Conservation (phyloP, 2,888 invertebrate genomes). For the Drosophila gaucha region DNA sequence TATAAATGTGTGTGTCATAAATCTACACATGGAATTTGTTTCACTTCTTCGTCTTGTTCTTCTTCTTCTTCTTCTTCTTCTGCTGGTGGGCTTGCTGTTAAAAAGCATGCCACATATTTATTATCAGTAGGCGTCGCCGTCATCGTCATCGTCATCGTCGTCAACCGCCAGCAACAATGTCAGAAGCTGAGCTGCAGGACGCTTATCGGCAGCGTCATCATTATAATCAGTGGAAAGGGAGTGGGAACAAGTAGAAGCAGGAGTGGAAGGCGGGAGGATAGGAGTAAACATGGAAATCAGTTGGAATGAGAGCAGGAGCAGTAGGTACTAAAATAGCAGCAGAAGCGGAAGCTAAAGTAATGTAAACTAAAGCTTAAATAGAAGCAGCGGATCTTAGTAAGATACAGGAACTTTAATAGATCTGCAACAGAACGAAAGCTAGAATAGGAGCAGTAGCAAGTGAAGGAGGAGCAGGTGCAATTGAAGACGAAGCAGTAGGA, state of each 20-base stretch:
- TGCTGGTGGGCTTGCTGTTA: constrained; percentile 31
- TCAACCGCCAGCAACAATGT: constrained; percentile 29
- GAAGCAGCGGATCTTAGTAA: not conserved
- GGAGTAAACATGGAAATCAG: not conserved
- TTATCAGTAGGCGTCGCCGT: constrained; percentile 35
- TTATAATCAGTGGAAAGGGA: constrained; percentile 1
- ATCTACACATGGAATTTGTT: constrained; percentile 69
- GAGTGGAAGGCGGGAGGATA: no score
- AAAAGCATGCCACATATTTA: constrained; percentile 71
- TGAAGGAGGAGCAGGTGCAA: no score
- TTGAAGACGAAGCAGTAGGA: no score
- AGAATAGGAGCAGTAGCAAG: no score
- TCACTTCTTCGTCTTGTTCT: constrained; percentile 22
- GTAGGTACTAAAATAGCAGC: not conserved
- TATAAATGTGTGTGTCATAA: constrained; percentile 73
- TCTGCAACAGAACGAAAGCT: no score
- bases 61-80: not conserved
- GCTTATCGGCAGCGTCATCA: constrained; percentile 53
- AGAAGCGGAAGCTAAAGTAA: not conserved
- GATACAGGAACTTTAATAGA: no score
- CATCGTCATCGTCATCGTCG: not conserved
- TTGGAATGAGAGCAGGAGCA: no score
- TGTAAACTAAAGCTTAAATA: not conserved
- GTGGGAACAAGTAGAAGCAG: not conserved
- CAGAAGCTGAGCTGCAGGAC: constrained; percentile 15